Percentiles rank a stretch among this genome's conserved stretches.
phyloP scores from a whole-genome alignment of 2,797 vertebrate genomes.

The Scyliorhinus canicula region DNA sequence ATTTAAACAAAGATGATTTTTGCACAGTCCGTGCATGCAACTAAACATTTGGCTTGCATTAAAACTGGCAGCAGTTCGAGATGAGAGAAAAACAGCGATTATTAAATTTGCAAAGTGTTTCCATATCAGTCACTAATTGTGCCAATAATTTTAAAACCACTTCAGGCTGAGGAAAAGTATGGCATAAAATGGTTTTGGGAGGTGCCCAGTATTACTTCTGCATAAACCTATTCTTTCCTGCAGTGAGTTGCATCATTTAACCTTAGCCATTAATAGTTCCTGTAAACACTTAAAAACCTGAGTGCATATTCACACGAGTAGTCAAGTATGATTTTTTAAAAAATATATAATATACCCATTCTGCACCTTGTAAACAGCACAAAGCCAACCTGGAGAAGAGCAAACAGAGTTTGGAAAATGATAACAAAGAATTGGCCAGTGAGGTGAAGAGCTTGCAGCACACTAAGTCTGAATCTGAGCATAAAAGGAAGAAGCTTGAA shows the following conservation, averaged over 20 bases:
- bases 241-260: background rate
- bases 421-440: slow-evolving; percentile 82
- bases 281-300: background rate
- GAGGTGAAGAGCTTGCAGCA: slow-evolving; percentile 91
- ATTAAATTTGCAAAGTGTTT: background rate
- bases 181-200: background rate
- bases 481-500: slow-evolving; percentile 91
- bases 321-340: background rate
- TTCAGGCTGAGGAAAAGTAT: background rate
- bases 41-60: background rate
- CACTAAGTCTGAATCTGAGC: slow-evolving; percentile 79
- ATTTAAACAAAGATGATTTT: background rate
- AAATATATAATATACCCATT: background rate
- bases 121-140: background rate
- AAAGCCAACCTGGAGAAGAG: slow-evolving; percentile 91
- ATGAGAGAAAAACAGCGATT: background rate
- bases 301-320: background rate
- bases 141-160: background rate
- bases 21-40: background rate
- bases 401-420: slow-evolving; percentile 84
- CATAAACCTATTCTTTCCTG: background rate
- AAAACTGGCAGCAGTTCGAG: background rate
- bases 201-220: background rate
- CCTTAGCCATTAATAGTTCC: background rate
- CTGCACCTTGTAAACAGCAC: slow-evolving; percentile 57